Evolutionary conservation across 2,113 vertebrate genomes (phyloP).

Genomic region (Corythornis vintsioides): DNA sequence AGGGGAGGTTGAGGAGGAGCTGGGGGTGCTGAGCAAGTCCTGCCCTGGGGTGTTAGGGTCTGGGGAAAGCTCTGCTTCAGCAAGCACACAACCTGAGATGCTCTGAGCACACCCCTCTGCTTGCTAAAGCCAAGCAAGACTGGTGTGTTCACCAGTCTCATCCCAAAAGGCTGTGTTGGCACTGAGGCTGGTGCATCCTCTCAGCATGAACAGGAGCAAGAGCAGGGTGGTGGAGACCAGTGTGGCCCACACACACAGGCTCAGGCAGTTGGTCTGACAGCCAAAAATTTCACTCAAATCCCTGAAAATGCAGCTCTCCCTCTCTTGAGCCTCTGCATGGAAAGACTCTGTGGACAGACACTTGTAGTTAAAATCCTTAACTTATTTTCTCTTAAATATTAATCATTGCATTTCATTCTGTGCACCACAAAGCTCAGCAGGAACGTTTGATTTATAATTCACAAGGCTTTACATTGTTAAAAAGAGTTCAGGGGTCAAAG

Average conservation of each 20-base stretch:
- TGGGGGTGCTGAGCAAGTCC: neutral
- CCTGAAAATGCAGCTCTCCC: neutral
- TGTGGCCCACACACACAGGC: neutral
- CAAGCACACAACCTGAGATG: fast-evolving
- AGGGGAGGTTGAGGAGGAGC: neutral
- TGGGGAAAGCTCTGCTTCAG: neutral
- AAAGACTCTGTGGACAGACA: neutral
- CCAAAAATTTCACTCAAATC: neutral
- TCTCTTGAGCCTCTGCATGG: neutral
- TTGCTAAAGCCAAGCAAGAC: fast-evolving
- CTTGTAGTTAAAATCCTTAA: conserved; percentile 43
- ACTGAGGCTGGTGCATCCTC: fast-evolving
- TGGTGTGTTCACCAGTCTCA: neutral
- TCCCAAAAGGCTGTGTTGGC: neutral
- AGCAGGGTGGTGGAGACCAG: neutral
- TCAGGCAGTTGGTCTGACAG: neutral
- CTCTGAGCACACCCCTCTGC: neutral
- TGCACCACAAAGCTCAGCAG: conserved; percentile 54
- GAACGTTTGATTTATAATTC: conserved; percentile 40
- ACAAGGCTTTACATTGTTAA: conserved; percentile 33
- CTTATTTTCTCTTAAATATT: conserved; percentile 71
- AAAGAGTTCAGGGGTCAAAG: conserved; percentile 2
- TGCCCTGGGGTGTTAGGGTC: neutral
- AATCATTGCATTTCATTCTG: conserved; percentile 61
- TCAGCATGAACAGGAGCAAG: fast-evolving